Base-by-base conservation (phyloP, 2,113 vertebrate species). In the Menidia beryllina region DNA sequence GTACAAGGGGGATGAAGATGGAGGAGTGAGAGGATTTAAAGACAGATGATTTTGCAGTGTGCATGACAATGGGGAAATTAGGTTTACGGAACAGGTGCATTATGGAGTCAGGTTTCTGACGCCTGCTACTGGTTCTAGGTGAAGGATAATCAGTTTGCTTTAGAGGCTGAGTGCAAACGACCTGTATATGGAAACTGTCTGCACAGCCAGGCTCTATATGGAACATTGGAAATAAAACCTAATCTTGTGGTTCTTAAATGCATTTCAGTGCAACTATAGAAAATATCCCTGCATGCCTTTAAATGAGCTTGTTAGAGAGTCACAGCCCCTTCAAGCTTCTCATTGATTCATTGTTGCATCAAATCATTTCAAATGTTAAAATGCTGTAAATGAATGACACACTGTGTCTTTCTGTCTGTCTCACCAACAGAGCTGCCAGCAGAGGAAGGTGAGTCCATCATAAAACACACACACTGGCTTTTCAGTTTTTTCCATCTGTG, bases 391-490 rank as follows among this genome's bases (percentile, higher is more conserved):
- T 7, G 7, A 56, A 14, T 7, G 5, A 9, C 2, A 5, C n/a
- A n/a, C 12, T 23, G 6, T 59, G 59, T 85, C 66, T 86, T 48
- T 86, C 38, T 69, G 17, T 80, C 8, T 59, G 59, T 85, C 66
- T 86, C 36, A 10, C 38, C 75, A 61, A 81, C 92, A 94, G 94
- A 94, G 91, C 89, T 94, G 72, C 94, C 94, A 30, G 94, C 94
- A 13, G 94, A 94, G 77, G 93, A 94, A 69, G 94, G 94, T 94
- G 77, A 88, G 89, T 77, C 63, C 48, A 55, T 34, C 68, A 25
- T 14, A 64, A 55, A 13, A 41, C 48, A 47, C 21, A 51, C 56
- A 72, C 61, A n/a, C 48, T 66, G 61, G 21, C 43, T 36, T 78
- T 41, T 50, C 7, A 15, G 14, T 63, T 11, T n/a, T n/a, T n/a